phyloP scores from a whole-genome alignment of 2,888 invertebrate genomes.

The Bruchidius siliquastri region DNA sequence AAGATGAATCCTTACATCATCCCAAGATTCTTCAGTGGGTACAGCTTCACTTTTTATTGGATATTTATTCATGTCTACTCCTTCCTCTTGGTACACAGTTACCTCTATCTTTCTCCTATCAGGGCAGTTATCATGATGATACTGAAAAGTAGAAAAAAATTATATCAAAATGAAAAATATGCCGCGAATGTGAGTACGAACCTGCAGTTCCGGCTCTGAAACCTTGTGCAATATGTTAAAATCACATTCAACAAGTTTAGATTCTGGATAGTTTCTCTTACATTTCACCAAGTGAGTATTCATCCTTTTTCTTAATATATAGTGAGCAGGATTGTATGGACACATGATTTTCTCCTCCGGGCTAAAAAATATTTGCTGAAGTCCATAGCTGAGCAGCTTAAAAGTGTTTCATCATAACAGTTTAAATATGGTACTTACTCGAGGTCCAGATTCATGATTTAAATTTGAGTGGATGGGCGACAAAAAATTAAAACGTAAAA shows the following conservation, averaged over 20 bases:
- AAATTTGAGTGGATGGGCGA: too few relatives aligned
- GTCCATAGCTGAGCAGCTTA: too few relatives aligned
- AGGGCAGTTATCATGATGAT: slow-evolving; percentile 31
- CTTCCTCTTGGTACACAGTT: slow-evolving; percentile 20
- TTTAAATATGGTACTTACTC: too few relatives aligned
- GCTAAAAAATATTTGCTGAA: slow-evolving; percentile 15
- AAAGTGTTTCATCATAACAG: too few relatives aligned
- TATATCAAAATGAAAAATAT: slow-evolving; percentile 11
- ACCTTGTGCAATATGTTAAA: slow-evolving; percentile 55
- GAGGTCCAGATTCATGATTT: too few relatives aligned
- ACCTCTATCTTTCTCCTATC: slow-evolving; percentile 27
- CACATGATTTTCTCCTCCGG: slow-evolving; percentile 48
- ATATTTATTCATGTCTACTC: slow-evolving; percentile 13
- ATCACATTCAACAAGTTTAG: slow-evolving; percentile 49
- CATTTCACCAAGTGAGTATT: slow-evolving; percentile 58
- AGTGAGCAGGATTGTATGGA: slow-evolving; percentile 55
- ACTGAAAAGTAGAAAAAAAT: slow-evolving; percentile 23
- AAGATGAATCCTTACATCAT: slow-evolving; percentile 27
- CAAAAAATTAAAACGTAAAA: too few relatives aligned
- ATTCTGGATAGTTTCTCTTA: slow-evolving; percentile 47
- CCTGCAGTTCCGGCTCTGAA: slow-evolving; percentile 52
- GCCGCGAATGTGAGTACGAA: slow-evolving; percentile 32
- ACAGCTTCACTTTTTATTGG: slow-evolving; percentile 18
- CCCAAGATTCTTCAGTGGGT: slow-evolving; percentile 33
- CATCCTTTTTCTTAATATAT: slow-evolving; percentile 51